These are phyloP conservation scores for Oscheius sp. DNA, from an alignment of 2,888 invertebrate species.

Conservation along the genomic window DNA sequence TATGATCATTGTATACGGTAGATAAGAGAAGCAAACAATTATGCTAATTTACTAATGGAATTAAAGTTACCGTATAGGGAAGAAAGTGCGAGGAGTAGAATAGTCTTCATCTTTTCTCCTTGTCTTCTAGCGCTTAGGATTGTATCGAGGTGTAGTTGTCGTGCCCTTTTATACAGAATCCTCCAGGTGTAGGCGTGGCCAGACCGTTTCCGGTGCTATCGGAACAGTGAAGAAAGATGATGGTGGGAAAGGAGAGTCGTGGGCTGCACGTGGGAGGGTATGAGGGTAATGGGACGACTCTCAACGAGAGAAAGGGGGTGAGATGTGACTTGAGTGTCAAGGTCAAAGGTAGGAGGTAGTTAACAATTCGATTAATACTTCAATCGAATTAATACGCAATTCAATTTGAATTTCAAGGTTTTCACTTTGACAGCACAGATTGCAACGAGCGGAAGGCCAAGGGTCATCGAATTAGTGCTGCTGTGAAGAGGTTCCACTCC, in stretches of 20 bases:
- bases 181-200: conserved; percentile 17
- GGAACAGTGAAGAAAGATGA: conserved; percentile 21
- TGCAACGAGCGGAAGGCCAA: too few relatives aligned
- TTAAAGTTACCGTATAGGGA: conserved; percentile 1
- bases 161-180: conserved; percentile 20
- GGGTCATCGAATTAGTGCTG: too few relatives aligned
- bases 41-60: background rate
- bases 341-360: conserved; percentile 7
- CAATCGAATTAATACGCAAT: too few relatives aligned
- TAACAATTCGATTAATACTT: background rate
- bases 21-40: background rate
- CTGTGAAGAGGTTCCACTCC: too few relatives aligned
- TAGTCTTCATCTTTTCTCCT: conserved; percentile 16
- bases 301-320: background rate
- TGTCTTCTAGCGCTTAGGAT: conserved; percentile 2
- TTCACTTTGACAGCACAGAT: too few relatives aligned
- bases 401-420: too few relatives aligned
- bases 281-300: background rate
- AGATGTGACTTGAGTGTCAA: conserved; percentile 10
- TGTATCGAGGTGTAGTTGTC: background rate
- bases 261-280: conserved; percentile 16
- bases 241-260: conserved; percentile 16
- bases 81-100: conserved; percentile 2
- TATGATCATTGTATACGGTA: background rate
- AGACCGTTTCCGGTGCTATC: conserved; percentile 32